A percentile compares a stretch with the other conserved stretches of the same genome.
Evolutionary conservation across 2,113 vertebrate genomes (phyloP).

Genomic region (Phyllostomus discolor): DNA sequence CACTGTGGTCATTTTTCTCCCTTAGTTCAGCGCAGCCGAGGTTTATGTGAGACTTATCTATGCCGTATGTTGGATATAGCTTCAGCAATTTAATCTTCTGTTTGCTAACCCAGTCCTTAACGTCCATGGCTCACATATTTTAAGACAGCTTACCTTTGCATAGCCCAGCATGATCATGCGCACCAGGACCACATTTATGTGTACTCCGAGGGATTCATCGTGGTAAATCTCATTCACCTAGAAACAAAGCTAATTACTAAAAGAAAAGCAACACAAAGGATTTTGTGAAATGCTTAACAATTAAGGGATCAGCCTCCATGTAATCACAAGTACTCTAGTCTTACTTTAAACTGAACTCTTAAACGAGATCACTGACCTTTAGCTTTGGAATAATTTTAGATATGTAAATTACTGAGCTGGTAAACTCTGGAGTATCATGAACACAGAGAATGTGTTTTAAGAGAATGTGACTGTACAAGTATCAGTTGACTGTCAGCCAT

Average conservation of each 20-base stretch:
- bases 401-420: background rate
- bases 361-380: background rate
- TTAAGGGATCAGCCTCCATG: background rate
- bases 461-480: background rate
- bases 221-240: conserved; percentile 99
- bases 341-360: background rate
- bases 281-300: background rate
- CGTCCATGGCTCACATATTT: background rate
- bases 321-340: background rate
- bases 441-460: background rate
- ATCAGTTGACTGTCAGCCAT: background rate
- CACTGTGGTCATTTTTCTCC: background rate
- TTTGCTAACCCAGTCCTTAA: background rate
- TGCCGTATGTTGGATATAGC: fast-evolving
- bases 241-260: background rate
- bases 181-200: conserved; percentile 97
- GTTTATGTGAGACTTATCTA: background rate
- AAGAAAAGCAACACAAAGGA: background rate
- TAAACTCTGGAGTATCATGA: background rate
- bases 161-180: conserved; percentile 99
- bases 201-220: conserved; percentile 93
- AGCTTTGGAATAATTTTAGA: background rate
- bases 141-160: conserved; percentile 86
- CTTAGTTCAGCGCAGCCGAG: background rate
- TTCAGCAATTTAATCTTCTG: background rate